phyloP scores from a whole-genome alignment of 2,113 vertebrate species.

The Thomomys bottae region DNA sequence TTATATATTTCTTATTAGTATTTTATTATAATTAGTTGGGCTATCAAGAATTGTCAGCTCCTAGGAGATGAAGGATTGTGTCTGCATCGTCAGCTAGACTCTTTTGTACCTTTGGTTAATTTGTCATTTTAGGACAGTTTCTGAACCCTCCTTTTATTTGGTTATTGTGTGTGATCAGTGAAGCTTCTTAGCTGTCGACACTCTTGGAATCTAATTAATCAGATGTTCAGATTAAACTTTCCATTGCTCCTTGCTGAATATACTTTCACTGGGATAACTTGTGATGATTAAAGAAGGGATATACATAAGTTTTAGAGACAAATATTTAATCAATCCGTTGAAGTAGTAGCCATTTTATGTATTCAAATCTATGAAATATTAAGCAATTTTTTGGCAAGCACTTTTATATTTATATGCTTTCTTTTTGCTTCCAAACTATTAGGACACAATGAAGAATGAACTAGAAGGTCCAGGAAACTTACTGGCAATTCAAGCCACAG shows the following conservation, averaged over 20 bases:
- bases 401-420: background rate
- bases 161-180: conserved; percentile 56
- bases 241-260: background rate
- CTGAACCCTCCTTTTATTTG: conserved; percentile 34
- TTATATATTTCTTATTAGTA: conserved; percentile 68
- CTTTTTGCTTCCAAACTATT: too few species aligned
- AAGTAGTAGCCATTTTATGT: background rate
- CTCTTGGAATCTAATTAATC: conserved; percentile 68
- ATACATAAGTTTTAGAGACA: background rate
- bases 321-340: conserved; percentile 12
- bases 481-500: too few species aligned
- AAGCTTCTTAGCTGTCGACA: conserved; percentile 37
- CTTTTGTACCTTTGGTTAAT: conserved; percentile 61
- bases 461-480: too few species aligned
- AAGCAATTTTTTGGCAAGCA: background rate
- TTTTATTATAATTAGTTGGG: conserved; percentile 70
- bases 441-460: too few species aligned
- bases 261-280: conserved; percentile 13
- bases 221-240: background rate
- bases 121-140: conserved; percentile 64
- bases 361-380: conserved; percentile 36
- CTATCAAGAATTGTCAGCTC: conserved; percentile 61
- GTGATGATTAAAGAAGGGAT: background rate
- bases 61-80: conserved; percentile 60
- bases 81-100: conserved; percentile 49